Evolutionary conservation across 2,797 vertebrate species (phyloP).

Genomic region (Rhodeus uyekii): DNA sequence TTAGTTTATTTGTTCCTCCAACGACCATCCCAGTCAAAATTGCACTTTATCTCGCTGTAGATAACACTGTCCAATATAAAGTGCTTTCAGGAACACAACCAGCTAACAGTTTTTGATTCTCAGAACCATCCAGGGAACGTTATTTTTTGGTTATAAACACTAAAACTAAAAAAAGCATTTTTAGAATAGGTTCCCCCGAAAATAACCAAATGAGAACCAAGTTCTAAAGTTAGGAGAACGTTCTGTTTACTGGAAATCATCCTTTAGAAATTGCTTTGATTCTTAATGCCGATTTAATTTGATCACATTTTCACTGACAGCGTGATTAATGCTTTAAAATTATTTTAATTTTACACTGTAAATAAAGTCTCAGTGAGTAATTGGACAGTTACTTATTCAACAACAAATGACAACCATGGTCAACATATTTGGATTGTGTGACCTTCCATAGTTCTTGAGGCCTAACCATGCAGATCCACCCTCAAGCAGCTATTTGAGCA

Average conservation of each 20-base stretch:
- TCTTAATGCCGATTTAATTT: background rate
- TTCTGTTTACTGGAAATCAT: background rate
- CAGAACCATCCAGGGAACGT: background rate
- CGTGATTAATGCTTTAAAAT: background rate
- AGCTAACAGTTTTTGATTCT: background rate
- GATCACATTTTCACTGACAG: background rate
- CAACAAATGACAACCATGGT: background rate
- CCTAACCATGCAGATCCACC: background rate
- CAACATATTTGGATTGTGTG: background rate
- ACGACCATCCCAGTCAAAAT: background rate
- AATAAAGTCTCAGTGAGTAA: background rate
- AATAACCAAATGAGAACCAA: background rate
- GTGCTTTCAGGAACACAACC: background rate
- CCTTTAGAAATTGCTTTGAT: background rate
- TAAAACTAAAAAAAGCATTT: background rate
- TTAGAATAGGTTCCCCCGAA: background rate
- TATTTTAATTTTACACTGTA: background rate
- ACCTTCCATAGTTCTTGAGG: background rate
- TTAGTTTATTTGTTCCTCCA: background rate
- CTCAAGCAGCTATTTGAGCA: background rate
- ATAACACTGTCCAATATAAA: background rate
- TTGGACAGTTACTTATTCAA: background rate
- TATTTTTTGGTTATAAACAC: background rate
- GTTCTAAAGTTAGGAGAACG: background rate
- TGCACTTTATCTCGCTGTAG: background rate